Conservation (phyloP, 2,888 invertebrate species). For the Parnassius orleans region DNA sequence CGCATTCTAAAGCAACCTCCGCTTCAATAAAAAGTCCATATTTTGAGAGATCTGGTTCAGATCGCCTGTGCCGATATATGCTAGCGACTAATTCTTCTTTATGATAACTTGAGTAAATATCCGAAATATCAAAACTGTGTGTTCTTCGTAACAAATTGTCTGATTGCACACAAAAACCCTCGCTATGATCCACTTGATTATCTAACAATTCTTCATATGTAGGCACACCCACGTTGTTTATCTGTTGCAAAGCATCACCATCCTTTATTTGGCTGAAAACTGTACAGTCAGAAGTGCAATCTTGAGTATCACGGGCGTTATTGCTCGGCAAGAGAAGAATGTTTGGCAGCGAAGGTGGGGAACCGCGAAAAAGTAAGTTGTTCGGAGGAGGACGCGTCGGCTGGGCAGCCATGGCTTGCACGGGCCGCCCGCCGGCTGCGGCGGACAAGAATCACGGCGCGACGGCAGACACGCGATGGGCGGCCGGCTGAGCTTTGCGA, state of each 20-base stretch:
- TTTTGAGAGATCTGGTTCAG: slow-evolving; percentile 73
- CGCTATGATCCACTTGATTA: slow-evolving; percentile 47
- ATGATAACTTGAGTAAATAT: slow-evolving; percentile 55
- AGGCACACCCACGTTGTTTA: slow-evolving; percentile 77
- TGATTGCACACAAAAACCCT: slow-evolving; percentile 47
- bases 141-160: slow-evolving; percentile 61
- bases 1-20: slow-evolving; percentile 61
- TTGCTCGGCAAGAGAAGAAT: slow-evolving; percentile 77
- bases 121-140: slow-evolving; percentile 72
- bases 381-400: slow-evolving; percentile 73
- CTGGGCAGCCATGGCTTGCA: slow-evolving; percentile 73
- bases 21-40: slow-evolving; percentile 67
- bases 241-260: slow-evolving; percentile 62
- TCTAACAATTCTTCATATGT: slow-evolving; percentile 49
- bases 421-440: slow-evolving; percentile 65
- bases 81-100: slow-evolving; percentile 49
- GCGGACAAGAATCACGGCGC: slow-evolving; percentile 42
- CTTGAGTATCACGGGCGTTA: slow-evolving; percentile 41
- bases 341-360: slow-evolving; percentile 72
- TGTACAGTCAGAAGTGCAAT: slow-evolving; percentile 42
- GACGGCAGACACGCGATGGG: slow-evolving; percentile 70
- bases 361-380: slow-evolving; percentile 74
- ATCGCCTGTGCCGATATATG: slow-evolving; percentile 54
- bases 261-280: slow-evolving; percentile 55
- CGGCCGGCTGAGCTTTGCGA: slow-evolving; percentile 75